Evolutionary conservation across 92 coral and sea anemone species (phyloP).

Genomic region (Epizoanthus scotinus): DNA sequence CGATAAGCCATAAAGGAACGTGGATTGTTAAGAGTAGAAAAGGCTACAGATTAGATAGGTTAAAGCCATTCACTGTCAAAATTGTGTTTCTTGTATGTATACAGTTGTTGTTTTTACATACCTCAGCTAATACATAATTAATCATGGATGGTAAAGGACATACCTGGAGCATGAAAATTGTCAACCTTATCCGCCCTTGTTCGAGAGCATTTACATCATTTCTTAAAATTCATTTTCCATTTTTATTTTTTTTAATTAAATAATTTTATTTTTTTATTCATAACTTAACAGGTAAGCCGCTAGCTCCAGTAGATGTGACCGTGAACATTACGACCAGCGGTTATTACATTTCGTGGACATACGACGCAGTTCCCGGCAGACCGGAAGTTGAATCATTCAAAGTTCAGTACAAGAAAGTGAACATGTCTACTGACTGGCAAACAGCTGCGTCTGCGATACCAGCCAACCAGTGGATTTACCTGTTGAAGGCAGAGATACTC

Average conservation of each 20-base stretch:
- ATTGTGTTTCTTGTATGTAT: background rate
- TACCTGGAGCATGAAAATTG: too few species aligned
- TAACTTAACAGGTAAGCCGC: slow-evolving; percentile 60
- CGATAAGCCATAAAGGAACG: too few species aligned
- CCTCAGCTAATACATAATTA: too few species aligned
- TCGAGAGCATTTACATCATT: too few species aligned
- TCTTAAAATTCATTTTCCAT: too few species aligned
- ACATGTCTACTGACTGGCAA: slow-evolving; percentile 69
- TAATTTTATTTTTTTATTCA: too few species aligned
- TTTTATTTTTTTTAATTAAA: too few species aligned
- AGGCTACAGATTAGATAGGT: too few species aligned
- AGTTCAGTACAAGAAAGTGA: slow-evolving; percentile 75
- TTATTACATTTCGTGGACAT: slow-evolving; percentile 74
- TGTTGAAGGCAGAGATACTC: slow-evolving; percentile 60
- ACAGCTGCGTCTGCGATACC: slow-evolving; percentile 56
- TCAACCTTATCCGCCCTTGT: too few species aligned
- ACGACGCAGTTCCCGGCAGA: slow-evolving; percentile 83
- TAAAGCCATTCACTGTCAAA: too few species aligned
- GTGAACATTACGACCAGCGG: slow-evolving; percentile 83
- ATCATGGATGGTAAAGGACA: too few species aligned
- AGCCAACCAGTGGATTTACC: slow-evolving; percentile 53
- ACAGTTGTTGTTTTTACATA: background rate
- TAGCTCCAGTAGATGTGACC: slow-evolving; percentile 79
- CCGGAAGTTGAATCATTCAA: slow-evolving; percentile 77
- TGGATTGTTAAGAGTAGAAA: too few species aligned